These are phyloP conservation scores for Acronicta psi DNA, from an alignment of 2,888 invertebrate genomes.

Conservation along the genomic window DNA sequence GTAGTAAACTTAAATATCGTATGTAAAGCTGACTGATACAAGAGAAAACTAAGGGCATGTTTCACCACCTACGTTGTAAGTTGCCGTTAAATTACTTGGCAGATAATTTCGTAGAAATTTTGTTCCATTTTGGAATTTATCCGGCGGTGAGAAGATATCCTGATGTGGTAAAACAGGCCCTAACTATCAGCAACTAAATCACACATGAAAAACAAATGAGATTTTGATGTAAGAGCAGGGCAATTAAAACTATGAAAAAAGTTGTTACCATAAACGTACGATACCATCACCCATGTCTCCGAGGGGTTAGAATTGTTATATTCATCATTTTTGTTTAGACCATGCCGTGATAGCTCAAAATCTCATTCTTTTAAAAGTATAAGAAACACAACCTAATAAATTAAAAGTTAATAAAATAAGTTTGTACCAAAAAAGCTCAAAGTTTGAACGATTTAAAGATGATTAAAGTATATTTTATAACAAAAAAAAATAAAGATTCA, in stretches of 20 bases:
- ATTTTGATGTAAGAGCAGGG: too few species aligned
- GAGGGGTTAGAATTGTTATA: too few species aligned
- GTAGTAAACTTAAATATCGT: slow-evolving; percentile 21
- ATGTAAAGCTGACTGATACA: slow-evolving; percentile 33
- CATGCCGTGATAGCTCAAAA: too few species aligned
- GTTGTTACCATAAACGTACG: too few species aligned
- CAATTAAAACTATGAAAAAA: too few species aligned
- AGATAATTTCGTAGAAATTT: too few species aligned
- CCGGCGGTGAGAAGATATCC: too few species aligned
- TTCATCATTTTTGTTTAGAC: background rate
- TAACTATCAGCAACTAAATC: slow-evolving; percentile 4
- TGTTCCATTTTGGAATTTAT: too few species aligned
- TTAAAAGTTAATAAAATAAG: slow-evolving; percentile 22
- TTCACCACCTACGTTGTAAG: too few species aligned
- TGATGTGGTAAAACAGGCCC: too few species aligned
- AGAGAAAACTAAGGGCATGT: slow-evolving; percentile 3
- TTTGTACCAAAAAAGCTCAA: slow-evolving; percentile 43
- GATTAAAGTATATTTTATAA: slow-evolving; percentile 29
- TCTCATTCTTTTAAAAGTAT: background rate
- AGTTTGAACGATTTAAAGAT: slow-evolving; percentile 36
- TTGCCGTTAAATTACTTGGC: too few species aligned
- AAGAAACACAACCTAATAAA: slow-evolving; percentile 8
- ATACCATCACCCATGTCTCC: too few species aligned
- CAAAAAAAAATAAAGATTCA: slow-evolving; percentile 8
- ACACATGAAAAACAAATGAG: background rate